Evolutionary conservation across 2,113 vertebrate species (phyloP), one percentile per base, ranked within the genome.

Genomic region (Dinomys branickii): DNA sequence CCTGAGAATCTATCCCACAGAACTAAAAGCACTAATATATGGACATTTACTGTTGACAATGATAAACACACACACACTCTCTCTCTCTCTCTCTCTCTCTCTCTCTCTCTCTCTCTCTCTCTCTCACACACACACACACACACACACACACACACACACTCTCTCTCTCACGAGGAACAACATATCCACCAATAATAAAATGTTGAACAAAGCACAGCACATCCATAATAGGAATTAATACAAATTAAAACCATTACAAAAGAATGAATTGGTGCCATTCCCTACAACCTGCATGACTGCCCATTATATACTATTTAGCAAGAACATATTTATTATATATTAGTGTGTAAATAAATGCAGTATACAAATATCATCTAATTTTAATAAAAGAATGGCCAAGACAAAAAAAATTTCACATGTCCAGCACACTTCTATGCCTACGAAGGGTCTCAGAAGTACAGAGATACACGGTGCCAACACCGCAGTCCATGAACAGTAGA

Each of bases 21-120:
- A 96, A 92, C 38, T 90, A 78, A 91, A 95, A 91, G 67, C 56
- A 82, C 28, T 24, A 85, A 33, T 75, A 84, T 56, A 47, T 1
- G 84, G 59, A 94, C 19, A 52, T 82, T 82, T 61, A 85, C 11
- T 88, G 26, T 73, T 33, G 26, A 85, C 6, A 73, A 20, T 67
- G 63, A 80, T 50, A 35, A 8, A 63, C 52, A 65, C 3, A 77
- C 22, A 58, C 19, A 50, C 14, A 44, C 65, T 75, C 61, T 30
- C n/a, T 24, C 69, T n/a, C 65, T n/a, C 35, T n/a, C n/a, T n/a
- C n/a, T n/a, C n/a, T n/a, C n/a, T n/a, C n/a, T n/a, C n/a, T n/a
- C n/a, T n/a, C n/a, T n/a, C n/a, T n/a, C n/a, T n/a, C n/a, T n/a
- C n/a, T n/a, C n/a, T n/a, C n/a, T n/a, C n/a, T n/a, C n/a, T n/a